Conservation (phyloP, 1,140 invertebrate species). For the Drosophila insularis region DNA sequence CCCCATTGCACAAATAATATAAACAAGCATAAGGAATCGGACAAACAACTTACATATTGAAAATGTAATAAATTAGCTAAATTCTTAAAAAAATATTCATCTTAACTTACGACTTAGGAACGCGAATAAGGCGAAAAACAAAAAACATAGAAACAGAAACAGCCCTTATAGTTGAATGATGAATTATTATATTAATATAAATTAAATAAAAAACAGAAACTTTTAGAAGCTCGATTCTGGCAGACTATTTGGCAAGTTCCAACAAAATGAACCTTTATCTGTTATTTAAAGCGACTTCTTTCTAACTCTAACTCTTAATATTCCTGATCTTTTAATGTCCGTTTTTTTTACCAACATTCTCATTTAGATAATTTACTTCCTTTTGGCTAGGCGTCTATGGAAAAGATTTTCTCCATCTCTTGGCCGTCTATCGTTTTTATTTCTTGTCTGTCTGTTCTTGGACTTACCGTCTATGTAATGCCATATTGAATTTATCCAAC, state of each 20-base stretch:
- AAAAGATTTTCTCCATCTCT: slow-evolving; percentile 17
- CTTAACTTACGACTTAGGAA: too few relatives aligned
- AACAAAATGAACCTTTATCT: too few relatives aligned
- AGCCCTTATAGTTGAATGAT: too few relatives aligned
- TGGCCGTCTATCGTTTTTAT: not conserved
- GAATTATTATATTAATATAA: too few relatives aligned
- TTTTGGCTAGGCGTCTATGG: not conserved
- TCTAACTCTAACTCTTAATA: not conserved
- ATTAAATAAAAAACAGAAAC: too few relatives aligned
- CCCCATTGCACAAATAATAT: not conserved
- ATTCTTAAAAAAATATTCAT: too few relatives aligned
- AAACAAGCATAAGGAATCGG: not conserved
- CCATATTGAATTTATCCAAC: slow-evolving; percentile 80
- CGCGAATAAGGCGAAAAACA: too few relatives aligned
- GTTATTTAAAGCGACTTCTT: too few relatives aligned
- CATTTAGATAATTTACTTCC: slow-evolving; percentile 3
- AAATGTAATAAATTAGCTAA: not conserved
- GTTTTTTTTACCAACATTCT: not conserved
- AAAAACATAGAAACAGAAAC: too few relatives aligned
- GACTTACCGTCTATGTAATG: slow-evolving; percentile 71
- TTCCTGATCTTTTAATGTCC: not conserved
- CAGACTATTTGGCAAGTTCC: too few relatives aligned
- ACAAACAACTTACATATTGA: not conserved
- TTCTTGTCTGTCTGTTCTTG: not conserved
- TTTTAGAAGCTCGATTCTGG: too few relatives aligned